Percentiles rank a stretch among this genome's conserved stretches.
Conservation (phyloP, 2,113 vertebrate species). For the Halcyon malimbica region DNA sequence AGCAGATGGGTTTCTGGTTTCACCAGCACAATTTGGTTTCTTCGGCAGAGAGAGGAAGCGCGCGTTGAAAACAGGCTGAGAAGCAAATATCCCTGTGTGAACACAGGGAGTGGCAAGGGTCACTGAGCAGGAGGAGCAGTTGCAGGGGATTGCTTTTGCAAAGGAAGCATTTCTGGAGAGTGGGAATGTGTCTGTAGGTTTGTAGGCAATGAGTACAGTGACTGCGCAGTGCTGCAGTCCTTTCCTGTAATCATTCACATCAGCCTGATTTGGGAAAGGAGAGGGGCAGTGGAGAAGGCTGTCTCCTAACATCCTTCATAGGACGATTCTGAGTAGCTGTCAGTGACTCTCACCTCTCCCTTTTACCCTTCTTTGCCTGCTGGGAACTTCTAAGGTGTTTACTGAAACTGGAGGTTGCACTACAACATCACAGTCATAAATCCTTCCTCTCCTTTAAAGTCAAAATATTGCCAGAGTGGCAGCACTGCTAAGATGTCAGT, state of each 20-base stretch:
- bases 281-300: not conserved
- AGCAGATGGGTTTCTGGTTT: not conserved
- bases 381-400: not conserved
- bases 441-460: not conserved
- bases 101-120: not conserved
- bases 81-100: not conserved
- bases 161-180: not conserved
- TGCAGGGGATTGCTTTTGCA: not conserved
- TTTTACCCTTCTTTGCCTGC: not conserved
- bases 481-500: not conserved
- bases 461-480: not conserved
- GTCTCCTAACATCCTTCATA: not conserved
- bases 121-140: not conserved
- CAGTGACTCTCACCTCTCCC: not conserved
- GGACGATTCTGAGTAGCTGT: not conserved
- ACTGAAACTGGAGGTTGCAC: not conserved
- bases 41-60: not conserved
- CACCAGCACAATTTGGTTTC: not conserved
- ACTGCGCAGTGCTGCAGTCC: not conserved
- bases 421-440: not conserved
- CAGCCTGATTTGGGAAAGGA: not conserved
- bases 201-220: not conserved
- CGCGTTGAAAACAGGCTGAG: not conserved
- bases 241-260: not conserved
- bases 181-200: accelerated